phyloP scores from a whole-genome alignment of 2,797 vertebrate genomes.

The Sebastes taczanowskii region DNA sequence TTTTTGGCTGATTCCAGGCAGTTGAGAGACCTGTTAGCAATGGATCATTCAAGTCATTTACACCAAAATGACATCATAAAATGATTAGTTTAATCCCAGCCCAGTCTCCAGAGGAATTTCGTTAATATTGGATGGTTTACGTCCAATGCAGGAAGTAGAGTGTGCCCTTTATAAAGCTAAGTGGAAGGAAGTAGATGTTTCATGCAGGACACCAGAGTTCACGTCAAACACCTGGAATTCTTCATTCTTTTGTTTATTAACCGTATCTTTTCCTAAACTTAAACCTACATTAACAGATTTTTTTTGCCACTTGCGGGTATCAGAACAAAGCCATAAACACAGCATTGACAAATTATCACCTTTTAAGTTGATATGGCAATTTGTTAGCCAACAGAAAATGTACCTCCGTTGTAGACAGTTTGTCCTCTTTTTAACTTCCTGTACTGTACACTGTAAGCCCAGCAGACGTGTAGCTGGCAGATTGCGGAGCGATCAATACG shows the following conservation, averaged over 20 bases:
- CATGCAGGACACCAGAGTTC: too few species aligned
- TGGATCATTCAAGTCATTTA: constrained; percentile 37
- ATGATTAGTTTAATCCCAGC: constrained; percentile 31
- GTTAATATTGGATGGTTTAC: background rate
- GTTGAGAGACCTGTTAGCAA: constrained; percentile 43
- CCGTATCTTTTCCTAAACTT: too few species aligned
- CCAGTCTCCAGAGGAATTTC: background rate
- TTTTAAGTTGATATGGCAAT: too few species aligned
- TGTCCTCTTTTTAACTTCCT: constrained; percentile 29
- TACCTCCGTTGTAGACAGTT: background rate
- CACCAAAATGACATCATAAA: constrained; percentile 6
- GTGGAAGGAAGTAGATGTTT: too few species aligned
- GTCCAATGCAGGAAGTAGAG: background rate
- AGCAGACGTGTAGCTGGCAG: constrained; percentile 30
- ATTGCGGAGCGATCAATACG: constrained; percentile 51
- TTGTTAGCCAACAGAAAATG: background rate
- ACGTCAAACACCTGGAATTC: too few species aligned
- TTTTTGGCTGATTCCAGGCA: constrained; percentile 47
- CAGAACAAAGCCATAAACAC: rapidly evolving
- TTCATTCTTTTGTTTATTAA: too few species aligned
- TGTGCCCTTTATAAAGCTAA: background rate
- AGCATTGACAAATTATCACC: too few species aligned
- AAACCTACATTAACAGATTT: too few species aligned
- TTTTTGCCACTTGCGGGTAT: too few species aligned
- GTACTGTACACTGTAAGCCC: constrained; percentile 3